Base-by-base conservation (phyloP, 2,113 vertebrate species). In the Picathartes gymnocephalus region DNA sequence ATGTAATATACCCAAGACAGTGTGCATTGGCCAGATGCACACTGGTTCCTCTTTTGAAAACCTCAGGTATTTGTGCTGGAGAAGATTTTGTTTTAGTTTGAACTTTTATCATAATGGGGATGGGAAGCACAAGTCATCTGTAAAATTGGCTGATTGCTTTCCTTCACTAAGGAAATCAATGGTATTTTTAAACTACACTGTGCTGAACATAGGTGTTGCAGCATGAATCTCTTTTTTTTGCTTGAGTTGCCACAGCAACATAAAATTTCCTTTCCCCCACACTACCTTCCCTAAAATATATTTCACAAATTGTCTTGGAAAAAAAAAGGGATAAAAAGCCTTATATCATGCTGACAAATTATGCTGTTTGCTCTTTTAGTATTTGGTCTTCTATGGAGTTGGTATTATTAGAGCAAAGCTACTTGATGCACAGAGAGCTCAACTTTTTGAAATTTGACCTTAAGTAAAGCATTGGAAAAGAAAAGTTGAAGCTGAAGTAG, bases 171-270 rank as follows among this genome's bases (percentile, higher is more conserved):
- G 56, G 72, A 93, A 93, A 95, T 95, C 60, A 45, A 61, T 90
- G 89, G 31, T 91, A 94, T 96, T 97, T 97, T 97, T 90, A 94
- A 96, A 95, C 90, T 77, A 78, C 94, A 86, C 83, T 73, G 57
- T 22, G 11, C 80, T 96, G 92, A 95, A 47, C 72, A 79, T 64
- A 95, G 86, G 73, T 58, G 93, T 82, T 86, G 58, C 73, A 76
- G 78, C 71, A 61, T 51, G 27, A 78, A 83, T 90, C 62, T 69
- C 35, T 19, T 80, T 84, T 92, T 95, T 94, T 89, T 7, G 0
- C 64, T 91, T 6, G 39, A 94, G 97, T 98, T 97, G 93, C 97
- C 93, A 96, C 96, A 97, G 97, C 97, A 97, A 98, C 94, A 14
- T 44, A 80, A 95, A 88, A 91, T 90, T 96, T 91, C 80, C 61